Evolutionary conservation across 2,113 vertebrate species (phyloP), one percentile per base, ranked within the genome.

Genomic region (Macaca nemestrina): DNA sequence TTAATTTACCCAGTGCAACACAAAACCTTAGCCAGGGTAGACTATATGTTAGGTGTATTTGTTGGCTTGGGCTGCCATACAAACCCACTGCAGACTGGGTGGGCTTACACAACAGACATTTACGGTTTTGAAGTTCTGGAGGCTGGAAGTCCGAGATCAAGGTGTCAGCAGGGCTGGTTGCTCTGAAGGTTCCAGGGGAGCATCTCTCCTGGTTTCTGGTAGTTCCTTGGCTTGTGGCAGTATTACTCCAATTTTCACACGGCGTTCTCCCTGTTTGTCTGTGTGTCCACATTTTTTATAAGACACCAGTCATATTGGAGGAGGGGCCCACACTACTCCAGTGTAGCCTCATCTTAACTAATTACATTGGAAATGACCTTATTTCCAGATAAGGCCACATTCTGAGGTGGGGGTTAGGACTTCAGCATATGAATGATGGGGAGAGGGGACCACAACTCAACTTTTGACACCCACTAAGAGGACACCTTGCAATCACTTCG

Each of bases 381-480:
- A 13, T n/a, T 87, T 93, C 70, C 38, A 43, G 76, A 18, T 30
- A 67, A 23, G 11, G n/a, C 30, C 23, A 23, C 25, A 13, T 55
- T 79, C 50, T n/a, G 20, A 84, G 68, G 14, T 50, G 6, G 30
- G 30, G 57, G 40, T 90, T 59, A 85, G 82, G 70, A 82, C 5
- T 76, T 72, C 25, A 3, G 25, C 4, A 10, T n/a, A 3, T 55
- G 59, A 57, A 81, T 85, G 30, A 38, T 18, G 2, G 25, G n/a
- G 59, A 14, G 27, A 8, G 18, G 27, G 11, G n/a, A 27, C n/a
- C 27, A 18, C 16, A 11, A 12, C 11, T 83, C 22, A 70, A 35
- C 40, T 0, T 2, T 27, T 12, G 48, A 43, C 3, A 38, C 8
- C 22, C 2, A 3, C 0, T 0, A 3, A 73, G 67, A 68, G 20